Evolutionary conservation across 1,140 invertebrate species (phyloP).

Genomic region (Artemia franciscana): DNA sequence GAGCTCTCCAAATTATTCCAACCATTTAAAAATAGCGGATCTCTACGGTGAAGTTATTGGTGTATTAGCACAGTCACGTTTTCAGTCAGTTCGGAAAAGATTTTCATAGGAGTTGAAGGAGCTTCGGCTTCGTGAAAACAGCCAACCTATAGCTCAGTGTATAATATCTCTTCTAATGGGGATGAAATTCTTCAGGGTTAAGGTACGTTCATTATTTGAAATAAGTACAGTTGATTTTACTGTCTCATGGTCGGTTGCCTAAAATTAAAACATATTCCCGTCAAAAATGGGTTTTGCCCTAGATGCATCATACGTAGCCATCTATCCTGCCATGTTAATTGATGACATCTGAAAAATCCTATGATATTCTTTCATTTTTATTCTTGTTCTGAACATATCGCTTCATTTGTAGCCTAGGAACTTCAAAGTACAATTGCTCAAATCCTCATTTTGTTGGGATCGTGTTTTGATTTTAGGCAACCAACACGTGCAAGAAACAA

Average conservation of each 20-base stretch:
- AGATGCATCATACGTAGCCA: too few species aligned
- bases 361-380: too few species aligned
- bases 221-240: background rate
- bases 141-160: slow-evolving; percentile 67
- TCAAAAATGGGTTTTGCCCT: too few species aligned
- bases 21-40: slow-evolving; percentile 89
- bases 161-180: slow-evolving; percentile 96
- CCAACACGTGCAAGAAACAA: too few species aligned
- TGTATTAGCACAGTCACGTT: slow-evolving; percentile 79
- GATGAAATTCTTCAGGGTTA: slow-evolving; percentile 95
- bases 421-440: too few species aligned
- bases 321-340: too few species aligned
- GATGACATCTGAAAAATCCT: too few species aligned
- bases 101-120: slow-evolving; percentile 87
- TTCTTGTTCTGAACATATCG: too few species aligned
- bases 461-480: too few species aligned
- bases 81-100: slow-evolving; percentile 70
- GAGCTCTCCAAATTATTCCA: slow-evolving; percentile 64
- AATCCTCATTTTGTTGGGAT: too few species aligned
- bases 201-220: slow-evolving; percentile 27
- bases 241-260: background rate
- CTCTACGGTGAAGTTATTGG: slow-evolving; percentile 96
- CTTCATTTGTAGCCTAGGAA: too few species aligned
- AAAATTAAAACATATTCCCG: too few species aligned
- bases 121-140: slow-evolving; percentile 56